Conservation (phyloP, 2,888 invertebrate species). For the Eupithecia pulchellata region DNA sequence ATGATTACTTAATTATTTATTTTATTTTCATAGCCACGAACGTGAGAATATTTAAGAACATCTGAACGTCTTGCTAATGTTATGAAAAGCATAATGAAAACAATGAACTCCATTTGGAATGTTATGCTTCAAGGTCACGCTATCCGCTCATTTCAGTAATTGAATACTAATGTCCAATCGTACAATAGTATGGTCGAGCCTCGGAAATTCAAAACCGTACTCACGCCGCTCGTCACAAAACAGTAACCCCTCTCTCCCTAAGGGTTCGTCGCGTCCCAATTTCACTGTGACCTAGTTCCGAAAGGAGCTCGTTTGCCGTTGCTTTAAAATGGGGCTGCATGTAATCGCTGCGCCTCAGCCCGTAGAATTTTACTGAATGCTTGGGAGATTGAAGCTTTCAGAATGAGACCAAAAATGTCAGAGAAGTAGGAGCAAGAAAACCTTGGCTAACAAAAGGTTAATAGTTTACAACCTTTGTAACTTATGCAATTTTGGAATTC, state of each 20-base stretch:
- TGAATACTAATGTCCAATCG: not conserved
- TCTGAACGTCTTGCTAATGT: not conserved
- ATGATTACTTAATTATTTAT: too few relatives aligned
- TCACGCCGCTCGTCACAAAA: slow-evolving; percentile 54
- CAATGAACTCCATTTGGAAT: slow-evolving; percentile 8
- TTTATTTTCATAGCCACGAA: too few relatives aligned
- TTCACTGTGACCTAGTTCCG: slow-evolving; percentile 79
- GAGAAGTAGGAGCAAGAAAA: not conserved
- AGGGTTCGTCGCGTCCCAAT: slow-evolving; percentile 80
- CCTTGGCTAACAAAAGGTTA: not conserved
- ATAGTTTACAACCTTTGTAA: not conserved
- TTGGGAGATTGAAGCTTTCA: slow-evolving; percentile 7
- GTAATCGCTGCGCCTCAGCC: slow-evolving; percentile 70
- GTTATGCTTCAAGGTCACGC: slow-evolving; percentile 10
- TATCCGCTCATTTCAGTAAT: slow-evolving; percentile 3
- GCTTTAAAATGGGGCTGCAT: slow-evolving; percentile 78
- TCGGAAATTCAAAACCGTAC: slow-evolving; percentile 51
- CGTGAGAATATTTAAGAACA: not conserved
- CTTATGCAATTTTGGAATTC: not conserved
- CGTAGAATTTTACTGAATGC: slow-evolving; percentile 22
- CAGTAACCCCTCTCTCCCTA: slow-evolving; percentile 65
- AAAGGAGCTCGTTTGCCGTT: slow-evolving; percentile 76
- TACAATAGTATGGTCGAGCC: not conserved
- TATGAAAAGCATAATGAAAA: not conserved
- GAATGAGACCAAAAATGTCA: not conserved